Evolutionary conservation across 37 sponge, comb jelly and placozoan species (phyloP).

Genomic region (Axinella damicornis): DNA sequence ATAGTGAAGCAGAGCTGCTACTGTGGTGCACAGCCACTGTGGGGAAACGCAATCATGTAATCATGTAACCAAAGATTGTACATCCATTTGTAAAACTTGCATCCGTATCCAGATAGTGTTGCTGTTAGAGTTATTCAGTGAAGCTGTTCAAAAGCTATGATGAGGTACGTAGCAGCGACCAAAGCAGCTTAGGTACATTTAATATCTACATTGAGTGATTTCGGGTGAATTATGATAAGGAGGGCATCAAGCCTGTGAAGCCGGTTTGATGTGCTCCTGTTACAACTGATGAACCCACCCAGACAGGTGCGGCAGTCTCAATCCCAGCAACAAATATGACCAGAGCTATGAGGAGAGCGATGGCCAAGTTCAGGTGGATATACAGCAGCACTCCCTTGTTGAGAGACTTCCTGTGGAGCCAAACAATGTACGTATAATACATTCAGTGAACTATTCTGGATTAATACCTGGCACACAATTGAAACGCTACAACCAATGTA

Average conservation of each 20-base stretch:
- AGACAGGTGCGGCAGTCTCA: conserved; percentile 3
- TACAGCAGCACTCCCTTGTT: conserved; percentile 15
- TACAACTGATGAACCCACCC: not conserved
- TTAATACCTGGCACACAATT: too few species aligned
- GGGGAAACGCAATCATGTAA: not conserved
- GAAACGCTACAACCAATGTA: not conserved
- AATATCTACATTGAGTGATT: too few species aligned
- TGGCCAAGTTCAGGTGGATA: conserved; percentile 29
- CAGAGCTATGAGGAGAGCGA: conserved; percentile 1
- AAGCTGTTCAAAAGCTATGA: too few species aligned
- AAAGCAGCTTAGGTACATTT: too few species aligned
- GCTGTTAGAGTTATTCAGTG: too few species aligned
- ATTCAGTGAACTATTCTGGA: not conserved
- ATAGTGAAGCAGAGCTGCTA: conserved; percentile 33
- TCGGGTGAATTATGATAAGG: too few species aligned
- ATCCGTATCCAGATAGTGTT: too few species aligned
- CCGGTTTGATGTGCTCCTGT: too few species aligned
- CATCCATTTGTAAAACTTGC: too few species aligned
- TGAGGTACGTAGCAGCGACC: too few species aligned
- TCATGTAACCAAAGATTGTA: too few species aligned
- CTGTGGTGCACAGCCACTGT: conserved; percentile 3
- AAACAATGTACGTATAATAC: not conserved
- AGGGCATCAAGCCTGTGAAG: too few species aligned
- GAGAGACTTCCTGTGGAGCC: conserved; percentile 9
- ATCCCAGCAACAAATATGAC: conserved; percentile 32